Evolutionary conservation across 2,797 vertebrate species (phyloP), one percentile per base, ranked within the genome.

Genomic region (Chanos chanos): DNA sequence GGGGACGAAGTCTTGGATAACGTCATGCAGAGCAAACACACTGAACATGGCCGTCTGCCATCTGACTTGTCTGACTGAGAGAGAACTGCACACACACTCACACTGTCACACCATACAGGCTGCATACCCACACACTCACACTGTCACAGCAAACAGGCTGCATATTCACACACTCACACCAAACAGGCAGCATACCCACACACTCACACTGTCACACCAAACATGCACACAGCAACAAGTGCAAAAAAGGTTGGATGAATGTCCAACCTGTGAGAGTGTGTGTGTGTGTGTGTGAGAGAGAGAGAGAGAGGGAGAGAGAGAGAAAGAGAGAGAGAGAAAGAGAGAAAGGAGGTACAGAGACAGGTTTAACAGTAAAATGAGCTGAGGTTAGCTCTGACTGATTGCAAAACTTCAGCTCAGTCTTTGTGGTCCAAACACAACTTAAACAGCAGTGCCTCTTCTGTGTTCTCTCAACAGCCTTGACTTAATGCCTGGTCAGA

Each of bases 401-500:
- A 24, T 5, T 13, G 47, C 40, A 49, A 47, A 57, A 19, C 13
- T 10, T 41, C 27, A 12, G 49, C 21, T 39, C 30, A 22, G 15
- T 21, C 1, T 4, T 52, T 39, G 25, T 7, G 44, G 30, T 34
- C 44, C 50, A 44, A 41, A 33, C 44, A 25, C 16, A 45, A 12
- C 16, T 28, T 7, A 31, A 7, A 27, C 22, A 57, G 59, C 36
- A 33, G 15, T 10, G 27, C 30, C 27, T 48, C 58, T 45, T 66
- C 54, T 45, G 19, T 43, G 13, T 64, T 51, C 15, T 1, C 5
- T n/a, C 25, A 59, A 16, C 39, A 24, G n/a, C 45, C 10, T 12
- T 13, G 40, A 16, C 27, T 40, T 41, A 34, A 4, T 49, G 39
- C 28, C 18, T 44, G 47, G 39, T 52, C 10, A 57, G 52, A 57